These are phyloP conservation scores for Hydropotes inermis DNA, from an alignment of 2,113 vertebrate genomes.

Conservation along the genomic window DNA sequence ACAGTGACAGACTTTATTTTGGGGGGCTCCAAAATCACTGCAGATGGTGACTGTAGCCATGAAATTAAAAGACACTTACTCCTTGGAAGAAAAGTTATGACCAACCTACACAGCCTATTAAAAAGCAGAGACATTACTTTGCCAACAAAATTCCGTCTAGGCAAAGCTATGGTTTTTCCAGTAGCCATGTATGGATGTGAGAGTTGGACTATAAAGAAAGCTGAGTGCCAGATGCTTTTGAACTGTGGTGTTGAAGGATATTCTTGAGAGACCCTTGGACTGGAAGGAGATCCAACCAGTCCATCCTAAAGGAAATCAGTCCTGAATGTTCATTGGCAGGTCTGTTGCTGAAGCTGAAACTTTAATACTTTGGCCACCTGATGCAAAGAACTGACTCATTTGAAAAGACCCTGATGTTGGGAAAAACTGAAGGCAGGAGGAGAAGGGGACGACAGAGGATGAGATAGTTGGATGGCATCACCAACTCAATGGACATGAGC, in stretches of 20 bases:
- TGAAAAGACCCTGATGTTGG: background rate
- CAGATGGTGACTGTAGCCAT: background rate
- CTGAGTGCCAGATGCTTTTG: accelerated
- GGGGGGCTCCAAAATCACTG: background rate
- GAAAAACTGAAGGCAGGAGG: background rate
- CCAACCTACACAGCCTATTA: background rate
- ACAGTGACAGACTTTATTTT: background rate
- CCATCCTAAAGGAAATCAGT: background rate
- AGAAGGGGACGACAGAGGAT: background rate
- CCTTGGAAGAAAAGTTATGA: background rate
- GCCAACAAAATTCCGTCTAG: background rate
- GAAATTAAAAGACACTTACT: background rate
- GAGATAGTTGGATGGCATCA: background rate
- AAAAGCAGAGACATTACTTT: background rate
- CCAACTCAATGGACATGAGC: background rate
- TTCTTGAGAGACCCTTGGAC: background rate
- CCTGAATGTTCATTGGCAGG: background rate
- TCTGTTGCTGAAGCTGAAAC: background rate
- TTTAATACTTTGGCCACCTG: background rate
- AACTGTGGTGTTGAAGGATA: background rate
- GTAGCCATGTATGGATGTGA: background rate
- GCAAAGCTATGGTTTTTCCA: background rate
- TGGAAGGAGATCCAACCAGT: background rate
- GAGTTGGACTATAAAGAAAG: background rate
- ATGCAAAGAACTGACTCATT: background rate